A percentile compares a stretch with the other conserved stretches of the same genome.
These are phyloP conservation scores for Enteromius radiatus DNA, from an alignment of 2,797 vertebrate species.

Conservation along the genomic window DNA sequence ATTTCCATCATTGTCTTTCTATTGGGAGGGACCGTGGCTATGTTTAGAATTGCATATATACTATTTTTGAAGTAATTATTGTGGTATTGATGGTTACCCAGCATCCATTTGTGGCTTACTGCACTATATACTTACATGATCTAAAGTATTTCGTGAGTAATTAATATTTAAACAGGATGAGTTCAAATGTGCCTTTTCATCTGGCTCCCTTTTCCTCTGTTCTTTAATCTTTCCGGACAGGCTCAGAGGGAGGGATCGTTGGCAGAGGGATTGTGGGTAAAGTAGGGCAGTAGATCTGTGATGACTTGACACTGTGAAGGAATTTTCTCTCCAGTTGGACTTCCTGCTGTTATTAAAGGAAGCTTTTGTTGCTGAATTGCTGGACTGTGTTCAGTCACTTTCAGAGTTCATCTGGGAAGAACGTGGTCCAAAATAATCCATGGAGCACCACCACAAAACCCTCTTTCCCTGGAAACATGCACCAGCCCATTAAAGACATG, in stretches of 20 bases:
- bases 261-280: not conserved
- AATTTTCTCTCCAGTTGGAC: slow-evolving; percentile 13
- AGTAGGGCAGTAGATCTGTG: slow-evolving; percentile 31
- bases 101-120: not conserved
- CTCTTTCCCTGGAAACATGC: not conserved
- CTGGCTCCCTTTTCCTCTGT: not conserved
- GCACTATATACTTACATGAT: not conserved
- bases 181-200: not conserved
- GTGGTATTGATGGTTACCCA: not conserved
- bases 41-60: not conserved
- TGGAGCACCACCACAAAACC: not conserved
- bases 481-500: not conserved
- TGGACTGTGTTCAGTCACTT: slow-evolving; percentile 22
- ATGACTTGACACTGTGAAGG: slow-evolving; percentile 25
- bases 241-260: slow-evolving; percentile 1
- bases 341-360: slow-evolving; percentile 37
- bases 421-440: not conserved
- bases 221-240: not conserved
- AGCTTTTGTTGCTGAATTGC: slow-evolving; percentile 22
- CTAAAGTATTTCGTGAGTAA: not conserved
- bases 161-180: not conserved
- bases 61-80: not conserved
- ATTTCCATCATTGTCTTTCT: not conserved
- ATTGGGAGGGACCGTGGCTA: not conserved
- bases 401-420: slow-evolving; percentile 17